These are phyloP conservation scores for Drosophila leonis DNA, from an alignment of 2,888 invertebrate genomes.

Conservation along the genomic window DNA sequence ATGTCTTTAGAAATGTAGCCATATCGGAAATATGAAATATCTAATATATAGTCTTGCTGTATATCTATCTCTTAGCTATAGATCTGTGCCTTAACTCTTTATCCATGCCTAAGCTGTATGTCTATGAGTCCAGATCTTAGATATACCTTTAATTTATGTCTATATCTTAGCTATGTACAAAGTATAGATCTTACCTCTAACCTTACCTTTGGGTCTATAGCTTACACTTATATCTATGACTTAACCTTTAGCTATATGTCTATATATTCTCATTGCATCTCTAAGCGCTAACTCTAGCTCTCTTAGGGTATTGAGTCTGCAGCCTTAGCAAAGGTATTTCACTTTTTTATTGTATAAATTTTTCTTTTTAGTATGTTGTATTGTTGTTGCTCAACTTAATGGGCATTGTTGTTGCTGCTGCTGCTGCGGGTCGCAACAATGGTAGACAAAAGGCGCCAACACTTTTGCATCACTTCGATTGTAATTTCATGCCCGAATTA, in stretches of 20 bases:
- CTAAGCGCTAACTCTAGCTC: background rate
- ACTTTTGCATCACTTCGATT: slow-evolving; percentile 82
- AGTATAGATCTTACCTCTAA: background rate
- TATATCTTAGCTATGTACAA: background rate
- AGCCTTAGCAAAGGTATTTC: background rate
- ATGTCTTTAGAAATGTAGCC: too few relatives aligned
- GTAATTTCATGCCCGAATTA: slow-evolving; percentile 85
- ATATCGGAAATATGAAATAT: too few relatives aligned
- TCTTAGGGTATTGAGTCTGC: slow-evolving; percentile 4
- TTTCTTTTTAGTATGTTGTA: slow-evolving; percentile 12
- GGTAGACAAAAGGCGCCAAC: slow-evolving; percentile 75
- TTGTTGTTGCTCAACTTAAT: slow-evolving; percentile 53
- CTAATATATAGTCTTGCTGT: too few relatives aligned
- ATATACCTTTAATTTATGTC: too few relatives aligned
- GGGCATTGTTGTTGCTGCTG: slow-evolving; percentile 44
- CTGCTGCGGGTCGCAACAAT: slow-evolving; percentile 53
- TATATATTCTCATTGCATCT: background rate
- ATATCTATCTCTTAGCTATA: too few relatives aligned
- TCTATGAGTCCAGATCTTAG: too few relatives aligned
- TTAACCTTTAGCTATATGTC: background rate
- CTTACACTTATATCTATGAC: background rate
- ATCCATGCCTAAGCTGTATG: too few relatives aligned
- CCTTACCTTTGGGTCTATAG: background rate
- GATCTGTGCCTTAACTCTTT: too few relatives aligned
- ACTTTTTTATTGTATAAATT: slow-evolving; percentile 11